These are phyloP conservation scores for Rhinophrynus dorsalis DNA, from an alignment of 2,797 vertebrate genomes.

Conservation along the genomic window DNA sequence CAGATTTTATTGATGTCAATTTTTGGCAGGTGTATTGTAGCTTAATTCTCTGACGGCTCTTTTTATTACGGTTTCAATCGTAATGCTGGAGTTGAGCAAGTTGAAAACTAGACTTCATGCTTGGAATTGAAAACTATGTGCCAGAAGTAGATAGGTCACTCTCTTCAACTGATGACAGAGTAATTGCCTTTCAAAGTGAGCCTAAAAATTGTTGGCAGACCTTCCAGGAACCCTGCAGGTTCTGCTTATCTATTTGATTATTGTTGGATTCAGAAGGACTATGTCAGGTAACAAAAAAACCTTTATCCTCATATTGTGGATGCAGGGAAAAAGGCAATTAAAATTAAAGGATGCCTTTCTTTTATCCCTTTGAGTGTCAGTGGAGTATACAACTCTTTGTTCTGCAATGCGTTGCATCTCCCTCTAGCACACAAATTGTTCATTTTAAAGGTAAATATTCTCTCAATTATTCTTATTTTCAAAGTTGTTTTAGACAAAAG, in stretches of 20 bases:
- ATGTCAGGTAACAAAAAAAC: constrained; percentile 19
- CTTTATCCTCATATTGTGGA: constrained; percentile 17
- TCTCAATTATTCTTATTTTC: neutral
- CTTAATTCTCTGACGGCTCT: constrained; percentile 33
- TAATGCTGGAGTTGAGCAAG: constrained; percentile 29
- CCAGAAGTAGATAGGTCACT: constrained; percentile 54
- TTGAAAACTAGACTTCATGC: constrained; percentile 41
- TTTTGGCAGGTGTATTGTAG: constrained; percentile 27
- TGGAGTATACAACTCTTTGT: too few species aligned
- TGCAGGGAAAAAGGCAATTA: constrained; percentile 34
- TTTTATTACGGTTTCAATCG: constrained; percentile 45
- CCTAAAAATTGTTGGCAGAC: constrained; percentile 54
- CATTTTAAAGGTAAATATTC: constrained; percentile 18
- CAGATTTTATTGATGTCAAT: constrained; percentile 5
- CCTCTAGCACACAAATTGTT: too few species aligned
- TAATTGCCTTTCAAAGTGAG: constrained; percentile 55
- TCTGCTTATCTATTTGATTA: constrained; percentile 48
- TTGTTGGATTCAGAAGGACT: constrained; percentile 40
- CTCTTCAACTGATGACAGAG: constrained; percentile 55
- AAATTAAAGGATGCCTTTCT: constrained; percentile 33
- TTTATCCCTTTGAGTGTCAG: constrained; percentile 1
- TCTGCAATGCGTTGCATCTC: too few species aligned
- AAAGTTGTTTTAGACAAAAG: too few species aligned
- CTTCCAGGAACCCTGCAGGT: constrained; percentile 46
- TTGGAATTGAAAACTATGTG: constrained; percentile 50